Percentiles rank a stretch among this genome's conserved stretches.
phyloP scores from a whole-genome alignment of 1,140 invertebrate species.

The Sycobia sp. region DNA sequence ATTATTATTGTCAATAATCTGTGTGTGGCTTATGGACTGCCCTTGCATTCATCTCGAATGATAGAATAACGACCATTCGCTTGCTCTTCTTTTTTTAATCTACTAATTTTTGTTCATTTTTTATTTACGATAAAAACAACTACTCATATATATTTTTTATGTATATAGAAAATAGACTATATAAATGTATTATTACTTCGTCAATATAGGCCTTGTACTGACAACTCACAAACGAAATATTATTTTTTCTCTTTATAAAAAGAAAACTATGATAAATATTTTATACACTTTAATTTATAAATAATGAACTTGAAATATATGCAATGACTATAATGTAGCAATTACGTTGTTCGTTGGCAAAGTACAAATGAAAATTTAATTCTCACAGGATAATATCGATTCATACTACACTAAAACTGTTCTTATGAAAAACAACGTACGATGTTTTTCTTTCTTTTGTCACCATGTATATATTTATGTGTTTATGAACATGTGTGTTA shows the following conservation, averaged over 20 bases:
- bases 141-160: no score
- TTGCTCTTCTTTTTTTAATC: constrained; percentile 7
- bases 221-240: constrained; percentile 11
- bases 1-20: constrained; percentile 42
- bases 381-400: constrained; percentile 11
- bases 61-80: constrained; percentile 3
- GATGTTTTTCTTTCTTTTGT: constrained; percentile 4
- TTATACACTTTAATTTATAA: constrained; percentile 17
- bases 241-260: constrained; percentile 11
- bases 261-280: constrained; percentile 16
- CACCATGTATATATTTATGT: constrained; percentile 7
- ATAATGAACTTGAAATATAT: constrained; percentile 8
- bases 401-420: constrained; percentile 13
- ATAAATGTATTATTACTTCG: constrained; percentile 23
- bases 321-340: not conserved
- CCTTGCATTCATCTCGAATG: constrained; percentile 12
- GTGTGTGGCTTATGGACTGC: constrained; percentile 9
- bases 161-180: constrained; percentile 31
- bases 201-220: constrained; percentile 14
- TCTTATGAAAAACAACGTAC: constrained; percentile 9
- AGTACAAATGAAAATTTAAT: constrained; percentile 1
- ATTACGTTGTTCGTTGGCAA: not conserved
- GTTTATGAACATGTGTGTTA: constrained; percentile 14
- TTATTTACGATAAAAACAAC: constrained; percentile 10
- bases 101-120: constrained; percentile 1